A percentile compares a stretch with the other conserved stretches of the same genome.
Evolutionary conservation across 2,797 vertebrate species (phyloP).

Genomic region (Merluccius polli): DNA sequence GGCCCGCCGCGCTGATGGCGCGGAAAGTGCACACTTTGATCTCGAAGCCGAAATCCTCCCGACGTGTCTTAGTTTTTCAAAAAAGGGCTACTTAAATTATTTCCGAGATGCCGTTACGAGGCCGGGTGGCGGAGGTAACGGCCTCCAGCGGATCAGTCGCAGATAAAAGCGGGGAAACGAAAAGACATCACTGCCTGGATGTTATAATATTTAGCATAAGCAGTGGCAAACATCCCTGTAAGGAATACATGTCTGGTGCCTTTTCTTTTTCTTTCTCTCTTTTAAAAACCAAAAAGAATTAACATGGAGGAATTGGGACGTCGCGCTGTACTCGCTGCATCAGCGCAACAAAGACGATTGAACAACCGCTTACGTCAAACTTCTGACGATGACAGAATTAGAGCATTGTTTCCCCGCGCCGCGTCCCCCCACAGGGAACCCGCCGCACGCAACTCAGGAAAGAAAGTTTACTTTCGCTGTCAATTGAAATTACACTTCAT

Average conservation of each 20-base stretch:
- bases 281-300: constrained; percentile 51
- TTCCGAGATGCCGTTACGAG: constrained; percentile 53
- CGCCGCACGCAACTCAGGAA: constrained; percentile 54
- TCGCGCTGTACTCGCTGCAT: constrained; percentile 47
- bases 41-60: constrained; percentile 49
- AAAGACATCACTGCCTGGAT: constrained; percentile 63
- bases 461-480: constrained; percentile 73
- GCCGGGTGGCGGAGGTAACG: constrained; percentile 63
- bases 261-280: constrained; percentile 26
- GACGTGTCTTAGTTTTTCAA: constrained; percentile 52
- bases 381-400: constrained; percentile 78
- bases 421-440: constrained; percentile 65
- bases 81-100: constrained; percentile 64
- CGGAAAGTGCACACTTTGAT: constrained; percentile 56
- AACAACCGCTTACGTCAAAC: constrained; percentile 72
- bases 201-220: constrained; percentile 73
- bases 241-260: constrained; percentile 64
- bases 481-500: constrained; percentile 68
- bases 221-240: constrained; percentile 64
- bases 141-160: constrained; percentile 62
- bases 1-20: neutral
- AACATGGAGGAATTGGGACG: constrained; percentile 58
- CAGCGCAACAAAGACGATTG: constrained; percentile 67
- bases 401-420: constrained; percentile 66
- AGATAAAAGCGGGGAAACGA: constrained; percentile 63